Evolutionary conservation across 2,888 invertebrate species (phyloP).

Genomic region (Eristalis tenax): DNA sequence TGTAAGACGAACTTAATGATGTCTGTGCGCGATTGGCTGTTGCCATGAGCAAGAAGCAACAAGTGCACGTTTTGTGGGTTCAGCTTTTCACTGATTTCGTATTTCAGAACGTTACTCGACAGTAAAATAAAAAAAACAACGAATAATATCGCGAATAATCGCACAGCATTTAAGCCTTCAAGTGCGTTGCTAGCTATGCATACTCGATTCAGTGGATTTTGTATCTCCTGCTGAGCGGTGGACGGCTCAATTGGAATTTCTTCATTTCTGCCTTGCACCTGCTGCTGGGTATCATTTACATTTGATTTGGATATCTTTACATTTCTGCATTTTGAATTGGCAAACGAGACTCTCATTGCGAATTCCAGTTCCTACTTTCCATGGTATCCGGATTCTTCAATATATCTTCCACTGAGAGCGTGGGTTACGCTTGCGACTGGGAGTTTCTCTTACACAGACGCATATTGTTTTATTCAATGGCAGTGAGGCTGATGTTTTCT

Average conservation of each 20-base stretch:
- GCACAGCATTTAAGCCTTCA: not conserved
- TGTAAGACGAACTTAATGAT: slow-evolving; percentile 36
- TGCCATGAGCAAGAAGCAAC: not conserved
- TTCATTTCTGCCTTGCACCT: not conserved
- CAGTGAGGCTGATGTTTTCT: not conserved
- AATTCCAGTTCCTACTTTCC: slow-evolving; percentile 8
- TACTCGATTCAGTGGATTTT: not conserved
- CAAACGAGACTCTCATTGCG: slow-evolving; percentile 2
- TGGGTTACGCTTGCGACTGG: not conserved
- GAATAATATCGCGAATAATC: not conserved
- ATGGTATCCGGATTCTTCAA: not conserved
- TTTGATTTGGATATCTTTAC: slow-evolving; percentile 1
- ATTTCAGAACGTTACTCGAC: slow-evolving; percentile 3
- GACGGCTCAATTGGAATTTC: not conserved
- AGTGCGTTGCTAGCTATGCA: slow-evolving; percentile 14
- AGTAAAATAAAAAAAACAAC: not conserved
- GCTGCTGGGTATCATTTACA: not conserved
- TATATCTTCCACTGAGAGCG: not conserved
- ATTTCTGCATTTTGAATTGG: slow-evolving; percentile 4
- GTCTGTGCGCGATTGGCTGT: slow-evolving; percentile 3
- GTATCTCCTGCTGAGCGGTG: not conserved
- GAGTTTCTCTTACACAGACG: not conserved
- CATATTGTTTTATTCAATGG: not conserved
- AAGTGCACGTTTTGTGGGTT: not conserved
- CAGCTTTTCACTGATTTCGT: slow-evolving; percentile 9